Conservation (phyloP, 2,888 invertebrate genomes). For the Oscheius sp. region DNA sequence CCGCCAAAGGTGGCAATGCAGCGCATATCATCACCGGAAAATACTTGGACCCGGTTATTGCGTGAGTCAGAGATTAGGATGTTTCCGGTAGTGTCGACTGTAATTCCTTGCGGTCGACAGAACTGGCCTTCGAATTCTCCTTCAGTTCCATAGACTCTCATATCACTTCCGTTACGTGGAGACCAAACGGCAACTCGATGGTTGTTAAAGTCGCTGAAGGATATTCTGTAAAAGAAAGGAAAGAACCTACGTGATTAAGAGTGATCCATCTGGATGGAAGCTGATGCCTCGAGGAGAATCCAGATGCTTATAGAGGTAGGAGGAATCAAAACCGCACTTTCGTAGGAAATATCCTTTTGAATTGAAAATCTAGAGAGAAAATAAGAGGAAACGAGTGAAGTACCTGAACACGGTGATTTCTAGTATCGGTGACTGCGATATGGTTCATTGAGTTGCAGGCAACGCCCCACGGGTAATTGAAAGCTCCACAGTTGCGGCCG, state of each 20-base stretch:
- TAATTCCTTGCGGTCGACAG: constrained; percentile 56
- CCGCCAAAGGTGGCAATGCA: constrained; percentile 73
- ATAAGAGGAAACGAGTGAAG: not conserved
- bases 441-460: constrained; percentile 84
- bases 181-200: constrained; percentile 76
- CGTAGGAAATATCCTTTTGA: constrained; percentile 82
- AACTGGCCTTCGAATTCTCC: constrained; percentile 69
- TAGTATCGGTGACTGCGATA: constrained; percentile 89
- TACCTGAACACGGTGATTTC: constrained; percentile 88
- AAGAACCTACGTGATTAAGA: constrained; percentile 78
- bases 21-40: constrained; percentile 72
- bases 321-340: constrained; percentile 85
- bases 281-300: constrained; percentile 89
- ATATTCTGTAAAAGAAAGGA: not conserved
- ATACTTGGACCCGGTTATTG: constrained; percentile 82
- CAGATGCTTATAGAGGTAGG: constrained; percentile 77
- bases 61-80: constrained; percentile 90
- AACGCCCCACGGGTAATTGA: constrained; percentile 96
- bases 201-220: constrained; percentile 91
- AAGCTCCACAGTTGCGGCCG: constrained; percentile 85
- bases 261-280: constrained; percentile 84
- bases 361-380: constrained; percentile 77
- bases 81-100: constrained; percentile 74
- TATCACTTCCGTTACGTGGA: constrained; percentile 48
- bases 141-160: constrained; percentile 74